phyloP scores from a whole-genome alignment of 2,797 vertebrate genomes.

The Catharus ustulatus region DNA sequence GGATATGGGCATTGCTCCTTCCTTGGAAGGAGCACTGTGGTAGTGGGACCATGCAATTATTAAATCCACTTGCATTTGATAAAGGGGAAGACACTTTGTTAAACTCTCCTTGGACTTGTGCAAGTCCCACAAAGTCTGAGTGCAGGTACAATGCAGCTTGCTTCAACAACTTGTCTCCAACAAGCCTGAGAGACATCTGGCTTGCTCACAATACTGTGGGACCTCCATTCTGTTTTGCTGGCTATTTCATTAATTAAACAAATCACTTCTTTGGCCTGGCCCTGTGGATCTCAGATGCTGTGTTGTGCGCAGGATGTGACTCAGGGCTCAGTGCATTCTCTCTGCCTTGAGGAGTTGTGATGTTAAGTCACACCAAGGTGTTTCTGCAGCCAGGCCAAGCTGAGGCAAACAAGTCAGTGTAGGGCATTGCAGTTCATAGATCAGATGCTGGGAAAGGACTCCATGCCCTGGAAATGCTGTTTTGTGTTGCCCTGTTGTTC shows the following conservation, averaged over 20 bases:
- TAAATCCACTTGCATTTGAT: not conserved
- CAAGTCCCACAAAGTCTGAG: not conserved
- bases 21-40: rapidly evolving
- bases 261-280: not conserved
- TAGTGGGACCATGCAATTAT: rapidly evolving
- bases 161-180: not conserved
- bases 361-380: not conserved
- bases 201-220: not conserved
- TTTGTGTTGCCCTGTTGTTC: not conserved
- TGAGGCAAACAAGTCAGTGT: not conserved
- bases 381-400: not conserved
- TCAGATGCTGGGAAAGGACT: not conserved
- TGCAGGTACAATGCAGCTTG: rapidly evolving
- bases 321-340: not conserved
- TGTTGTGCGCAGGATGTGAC: not conserved
- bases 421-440: not conserved
- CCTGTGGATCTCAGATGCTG: not conserved
- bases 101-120: not conserved
- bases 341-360: not conserved
- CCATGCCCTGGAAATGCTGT: not conserved
- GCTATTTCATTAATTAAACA: not conserved
- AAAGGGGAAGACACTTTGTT: not conserved
- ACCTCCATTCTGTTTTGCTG: not conserved
- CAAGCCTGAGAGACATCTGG: not conserved
- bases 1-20: not conserved